Percentiles rank a stretch among this genome's conserved stretches.
phyloP scores from a whole-genome alignment of 2,888 invertebrate genomes.

The Eurytoma adleriae region DNA sequence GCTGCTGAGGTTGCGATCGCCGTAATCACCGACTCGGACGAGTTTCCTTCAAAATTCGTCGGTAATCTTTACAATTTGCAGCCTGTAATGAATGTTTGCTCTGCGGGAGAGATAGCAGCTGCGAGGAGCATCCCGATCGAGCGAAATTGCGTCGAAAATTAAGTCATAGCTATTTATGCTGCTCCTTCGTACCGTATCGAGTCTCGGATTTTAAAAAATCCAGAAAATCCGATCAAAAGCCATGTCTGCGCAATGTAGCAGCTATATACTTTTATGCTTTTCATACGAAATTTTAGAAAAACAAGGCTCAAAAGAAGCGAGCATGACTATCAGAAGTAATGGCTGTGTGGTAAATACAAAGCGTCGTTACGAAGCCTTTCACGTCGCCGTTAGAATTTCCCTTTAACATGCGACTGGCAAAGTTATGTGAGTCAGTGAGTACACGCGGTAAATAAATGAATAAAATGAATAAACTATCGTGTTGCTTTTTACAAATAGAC shows the following conservation, averaged over 20 bases:
- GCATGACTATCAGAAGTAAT: neutral
- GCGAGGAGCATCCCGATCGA: neutral
- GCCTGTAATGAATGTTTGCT: slow-evolving; percentile 35
- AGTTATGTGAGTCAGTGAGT: neutral
- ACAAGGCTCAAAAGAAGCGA: neutral
- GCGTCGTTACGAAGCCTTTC: neutral
- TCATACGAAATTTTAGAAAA: neutral
- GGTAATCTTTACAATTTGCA: slow-evolving; percentile 42
- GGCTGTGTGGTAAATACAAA: neutral
- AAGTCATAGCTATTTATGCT: too few species aligned
- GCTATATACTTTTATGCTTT: neutral
- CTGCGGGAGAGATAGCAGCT: neutral
- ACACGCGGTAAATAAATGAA: too few species aligned
- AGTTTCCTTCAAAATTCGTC: slow-evolving; percentile 43
- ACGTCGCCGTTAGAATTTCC: neutral
- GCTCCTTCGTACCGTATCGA: too few species aligned
- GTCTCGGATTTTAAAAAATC: too few species aligned
- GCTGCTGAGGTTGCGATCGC: slow-evolving; percentile 68
- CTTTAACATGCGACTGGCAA: neutral
- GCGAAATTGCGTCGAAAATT: too few species aligned
- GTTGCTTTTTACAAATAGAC: too few species aligned
- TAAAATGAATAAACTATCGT: too few species aligned
- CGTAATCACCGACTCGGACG: slow-evolving; percentile 14
- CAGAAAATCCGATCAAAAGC: too few species aligned
- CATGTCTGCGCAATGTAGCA: too few species aligned